Conservation (phyloP, 2,797 vertebrate species). For the Brachyrhaphis roseni region DNA sequence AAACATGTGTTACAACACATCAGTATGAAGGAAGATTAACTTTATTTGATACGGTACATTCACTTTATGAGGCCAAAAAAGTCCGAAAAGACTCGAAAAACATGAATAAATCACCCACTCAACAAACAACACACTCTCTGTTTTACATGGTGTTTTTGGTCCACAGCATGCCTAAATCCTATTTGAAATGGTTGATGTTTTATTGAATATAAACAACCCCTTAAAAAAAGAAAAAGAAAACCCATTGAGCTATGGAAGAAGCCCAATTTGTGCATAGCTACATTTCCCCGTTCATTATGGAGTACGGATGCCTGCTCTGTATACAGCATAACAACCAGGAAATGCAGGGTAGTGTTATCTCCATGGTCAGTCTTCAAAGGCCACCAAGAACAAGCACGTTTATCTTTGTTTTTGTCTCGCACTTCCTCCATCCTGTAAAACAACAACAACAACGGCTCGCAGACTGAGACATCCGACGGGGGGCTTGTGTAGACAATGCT, state of each 20-base stretch:
- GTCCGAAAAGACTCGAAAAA: slow-evolving; percentile 57
- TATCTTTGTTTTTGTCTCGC: slow-evolving; percentile 62
- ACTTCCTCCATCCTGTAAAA: slow-evolving; percentile 64
- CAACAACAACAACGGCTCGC: slow-evolving; percentile 52
- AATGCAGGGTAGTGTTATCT: slow-evolving; percentile 75
- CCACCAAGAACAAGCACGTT: slow-evolving; percentile 64
- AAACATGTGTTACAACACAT: slow-evolving; percentile 63
- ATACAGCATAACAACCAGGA: slow-evolving; percentile 67
- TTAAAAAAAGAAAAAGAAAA: slow-evolving; percentile 16
- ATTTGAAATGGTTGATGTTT: slow-evolving; percentile 60
- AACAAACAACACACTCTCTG: slow-evolving; percentile 55
- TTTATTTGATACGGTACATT: slow-evolving; percentile 77
- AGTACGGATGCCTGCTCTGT: slow-evolving; percentile 62
- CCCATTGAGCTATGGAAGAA: slow-evolving; percentile 34
- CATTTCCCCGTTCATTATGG: slow-evolving; percentile 52
- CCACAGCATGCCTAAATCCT: slow-evolving; percentile 56
- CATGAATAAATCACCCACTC: slow-evolving; percentile 51
- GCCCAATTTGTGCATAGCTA: slow-evolving; percentile 64
- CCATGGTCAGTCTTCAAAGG: slow-evolving; percentile 66
- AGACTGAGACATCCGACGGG: slow-evolving; percentile 79
- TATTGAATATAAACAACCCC: slow-evolving; percentile 49
- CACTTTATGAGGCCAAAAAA: slow-evolving; percentile 58
- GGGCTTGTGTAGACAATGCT: slow-evolving; percentile 54
- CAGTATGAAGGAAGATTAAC: slow-evolving; percentile 64
- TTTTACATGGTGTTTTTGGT: slow-evolving; percentile 66